Evolutionary conservation across 2,888 invertebrate genomes (phyloP), one percentile per base, ranked within the genome.

Genomic region (Apotomis betuletana): DNA sequence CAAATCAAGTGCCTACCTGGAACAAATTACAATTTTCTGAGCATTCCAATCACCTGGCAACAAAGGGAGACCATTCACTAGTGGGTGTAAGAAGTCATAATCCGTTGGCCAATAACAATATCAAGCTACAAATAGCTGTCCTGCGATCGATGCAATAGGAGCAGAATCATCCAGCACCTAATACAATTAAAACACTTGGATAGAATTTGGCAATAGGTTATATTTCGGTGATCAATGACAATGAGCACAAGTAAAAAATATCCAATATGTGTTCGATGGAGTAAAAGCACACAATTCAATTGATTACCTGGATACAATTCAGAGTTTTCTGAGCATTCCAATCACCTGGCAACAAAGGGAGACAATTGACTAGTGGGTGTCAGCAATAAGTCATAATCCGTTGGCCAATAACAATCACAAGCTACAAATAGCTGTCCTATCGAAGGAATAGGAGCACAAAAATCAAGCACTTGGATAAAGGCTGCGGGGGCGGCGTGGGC

Each of bases 401-500:
- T 59, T 68, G 46, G 63, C 38, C 38, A 52, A 52, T 67, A 52
- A 72, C 54, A 63, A 67, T 63, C 54, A 54, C 12, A 44, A 9
- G 52, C 38, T 62, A 36, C n/a, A 72, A 68, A 68, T 68, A 5
- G 52, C 52, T 63, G 68, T 70, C 41, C 55, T 49, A 49, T 70
- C 70, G 67, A 70, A 64, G 61, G 63, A 68, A 59, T 72, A 59
- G 58, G 58, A 63, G 46, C 63, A 62, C 59, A 63, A 72, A 67
- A 68, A 63, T 68, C 60, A 67, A 70, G 67, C 60, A 69, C 73
- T 70, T 74, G 70, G 64, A 61, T 64, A 63, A 65, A 69, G 76
- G 76, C 78, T 79, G 84, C 85, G 76, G 76, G 73, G 79, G 78
- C 73, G 75, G 85, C 83, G 90, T 89, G 85, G 89, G 91, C 81